phyloP scores from a whole-genome alignment of 1,140 invertebrate species.

The Ylistrum balloti region DNA sequence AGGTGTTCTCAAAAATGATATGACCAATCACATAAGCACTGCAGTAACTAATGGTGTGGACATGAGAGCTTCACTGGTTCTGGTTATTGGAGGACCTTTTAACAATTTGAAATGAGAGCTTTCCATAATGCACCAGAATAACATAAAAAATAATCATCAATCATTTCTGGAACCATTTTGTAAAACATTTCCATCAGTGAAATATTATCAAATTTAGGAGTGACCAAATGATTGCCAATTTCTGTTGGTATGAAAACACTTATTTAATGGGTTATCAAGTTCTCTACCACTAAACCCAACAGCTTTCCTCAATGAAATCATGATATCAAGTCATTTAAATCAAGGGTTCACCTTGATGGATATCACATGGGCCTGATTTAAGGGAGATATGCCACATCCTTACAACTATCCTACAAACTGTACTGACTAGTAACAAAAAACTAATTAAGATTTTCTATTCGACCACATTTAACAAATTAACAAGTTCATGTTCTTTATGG shows the following conservation, averaged over 20 bases:
- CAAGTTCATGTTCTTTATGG: not conserved
- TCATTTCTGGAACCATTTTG: not conserved
- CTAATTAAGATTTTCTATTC: not conserved
- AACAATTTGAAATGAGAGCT: not conserved
- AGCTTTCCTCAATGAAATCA: not conserved
- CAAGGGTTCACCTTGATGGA: not conserved
- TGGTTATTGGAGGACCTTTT: not conserved
- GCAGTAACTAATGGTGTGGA: too few relatives aligned
- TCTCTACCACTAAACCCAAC: not conserved
- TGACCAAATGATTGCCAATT: not conserved
- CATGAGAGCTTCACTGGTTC: too few relatives aligned
- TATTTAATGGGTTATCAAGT: not conserved
- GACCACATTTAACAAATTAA: conserved; percentile 5
- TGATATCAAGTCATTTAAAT: not conserved
- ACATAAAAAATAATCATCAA: not conserved
- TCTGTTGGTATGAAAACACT: not conserved
- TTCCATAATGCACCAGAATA: not conserved
- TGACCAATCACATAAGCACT: too few relatives aligned
- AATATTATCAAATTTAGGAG: not conserved
- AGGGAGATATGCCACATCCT: not conserved
- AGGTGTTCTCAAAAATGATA: too few relatives aligned
- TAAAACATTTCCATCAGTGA: not conserved
- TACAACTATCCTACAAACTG: not conserved
- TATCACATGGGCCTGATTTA: not conserved
- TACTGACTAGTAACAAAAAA: not conserved